Percentiles rank a stretch among this genome's conserved stretches.
Conservation (phyloP, 2,113 vertebrate genomes). For the Hippopotamus amphibius region DNA sequence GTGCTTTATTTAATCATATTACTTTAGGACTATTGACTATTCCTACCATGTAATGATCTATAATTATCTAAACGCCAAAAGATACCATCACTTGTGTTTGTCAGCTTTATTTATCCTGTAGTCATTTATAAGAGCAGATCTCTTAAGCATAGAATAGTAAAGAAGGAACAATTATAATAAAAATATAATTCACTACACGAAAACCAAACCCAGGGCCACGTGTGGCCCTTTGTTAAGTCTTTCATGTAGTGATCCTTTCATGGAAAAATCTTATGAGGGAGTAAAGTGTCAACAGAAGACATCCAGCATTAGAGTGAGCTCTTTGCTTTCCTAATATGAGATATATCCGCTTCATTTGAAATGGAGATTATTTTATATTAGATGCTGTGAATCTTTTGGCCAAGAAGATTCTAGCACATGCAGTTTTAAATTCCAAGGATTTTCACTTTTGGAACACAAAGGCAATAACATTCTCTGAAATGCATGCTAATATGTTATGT, state of each 20-base stretch:
- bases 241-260: constrained; percentile 23
- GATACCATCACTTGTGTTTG: constrained; percentile 69
- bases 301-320: not conserved
- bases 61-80: constrained; percentile 75
- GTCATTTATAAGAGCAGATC: constrained; percentile 67
- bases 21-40: constrained; percentile 74
- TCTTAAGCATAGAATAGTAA: constrained; percentile 65
- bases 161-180: constrained; percentile 73
- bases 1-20: constrained; percentile 80
- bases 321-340: constrained; percentile 50
- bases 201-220: constrained; percentile 63
- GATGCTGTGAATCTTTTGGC: constrained; percentile 16
- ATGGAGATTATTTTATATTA: constrained; percentile 44
- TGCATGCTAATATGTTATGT: not conserved
- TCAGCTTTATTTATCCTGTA: constrained; percentile 78
- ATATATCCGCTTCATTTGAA: constrained; percentile 52
- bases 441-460: constrained; percentile 39
- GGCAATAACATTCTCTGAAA: constrained; percentile 2
- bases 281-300: constrained; percentile 17
- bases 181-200: constrained; percentile 53
- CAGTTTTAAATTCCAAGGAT: not conserved
- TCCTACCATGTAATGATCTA: constrained; percentile 73
- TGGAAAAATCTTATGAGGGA: constrained; percentile 51
- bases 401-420: not conserved
- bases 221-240: constrained; percentile 63